A percentile compares a stretch with the other conserved stretches of the same genome.
Evolutionary conservation across 2,888 invertebrate genomes (phyloP).

Genomic region (Metellina segmentata): DNA sequence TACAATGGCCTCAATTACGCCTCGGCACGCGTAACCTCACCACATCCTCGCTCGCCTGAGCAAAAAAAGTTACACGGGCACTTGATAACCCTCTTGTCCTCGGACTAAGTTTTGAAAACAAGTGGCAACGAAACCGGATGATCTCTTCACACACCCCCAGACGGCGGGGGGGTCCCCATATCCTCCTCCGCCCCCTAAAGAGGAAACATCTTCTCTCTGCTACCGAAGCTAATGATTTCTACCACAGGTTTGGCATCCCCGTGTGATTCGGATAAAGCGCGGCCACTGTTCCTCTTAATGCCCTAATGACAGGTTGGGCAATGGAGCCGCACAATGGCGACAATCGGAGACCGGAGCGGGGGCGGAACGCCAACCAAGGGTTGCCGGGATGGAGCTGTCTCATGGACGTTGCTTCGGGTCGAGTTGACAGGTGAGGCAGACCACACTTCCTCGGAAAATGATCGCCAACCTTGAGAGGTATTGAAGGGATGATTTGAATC

Average conservation of each 20-base stretch:
- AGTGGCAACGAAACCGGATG: constrained; percentile 52
- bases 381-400: not conserved
- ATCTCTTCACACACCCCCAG: constrained; percentile 18
- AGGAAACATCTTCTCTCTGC: not conserved
- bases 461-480: not conserved
- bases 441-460: not conserved
- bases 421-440: not conserved
- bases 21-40: not conserved
- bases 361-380: constrained; percentile 47
- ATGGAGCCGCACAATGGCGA: constrained; percentile 45
- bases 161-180: constrained; percentile 6
- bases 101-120: constrained; percentile 52
- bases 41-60: not conserved
- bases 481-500: too few species aligned
- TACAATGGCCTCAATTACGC: too few species aligned
- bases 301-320: constrained; percentile 56
- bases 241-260: constrained; percentile 29
- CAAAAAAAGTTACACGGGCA: constrained; percentile 35
- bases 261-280: constrained; percentile 49
- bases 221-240: constrained; percentile 67
- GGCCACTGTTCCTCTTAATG: constrained; percentile 65
- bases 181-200: constrained; percentile 17
- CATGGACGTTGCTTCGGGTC: not conserved
- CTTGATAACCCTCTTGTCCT: constrained; percentile 4
- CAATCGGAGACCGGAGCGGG: constrained; percentile 54